These are phyloP conservation scores for Thysanoteuthis rhombus DNA, from an alignment of 2,888 invertebrate genomes.

Conservation along the genomic window DNA sequence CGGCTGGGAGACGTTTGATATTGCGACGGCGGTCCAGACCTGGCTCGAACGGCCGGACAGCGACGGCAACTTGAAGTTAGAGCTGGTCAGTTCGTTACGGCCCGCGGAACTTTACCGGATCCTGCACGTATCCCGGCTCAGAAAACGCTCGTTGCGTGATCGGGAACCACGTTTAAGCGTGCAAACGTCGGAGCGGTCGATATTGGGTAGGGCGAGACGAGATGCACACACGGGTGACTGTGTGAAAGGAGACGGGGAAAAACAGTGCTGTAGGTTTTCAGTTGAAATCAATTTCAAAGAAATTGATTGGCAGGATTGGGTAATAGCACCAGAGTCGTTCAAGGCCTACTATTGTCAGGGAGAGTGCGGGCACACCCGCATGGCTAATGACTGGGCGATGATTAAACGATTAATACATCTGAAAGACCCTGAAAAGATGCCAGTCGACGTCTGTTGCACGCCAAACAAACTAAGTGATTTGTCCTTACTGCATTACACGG, in stretches of 20 bases:
- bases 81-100: not conserved
- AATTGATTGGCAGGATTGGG: constrained; percentile 15
- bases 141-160: not conserved
- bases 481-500: constrained; percentile 1
- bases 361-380: not conserved
- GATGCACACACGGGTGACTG: constrained; percentile 22
- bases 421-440: constrained; percentile 13
- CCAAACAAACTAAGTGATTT: not conserved
- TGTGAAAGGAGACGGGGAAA: constrained; percentile 20
- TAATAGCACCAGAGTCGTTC: not conserved
- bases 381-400: constrained; percentile 18
- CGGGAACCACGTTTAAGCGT: not conserved
- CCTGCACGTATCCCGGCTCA: constrained; percentile 13
- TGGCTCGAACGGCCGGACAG: not conserved
- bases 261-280: constrained; percentile 23
- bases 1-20: constrained; percentile 17
- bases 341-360: constrained; percentile 22
- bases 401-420: not conserved
- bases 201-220: not conserved
- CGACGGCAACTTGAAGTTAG: not conserved
- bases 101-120: not conserved
- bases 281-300: constrained; percentile 16
- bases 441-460: constrained; percentile 14
- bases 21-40: not conserved
- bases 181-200: constrained; percentile 14